phyloP scores from a whole-genome alignment of 2,113 vertebrate species.

The Tor tambroides region DNA sequence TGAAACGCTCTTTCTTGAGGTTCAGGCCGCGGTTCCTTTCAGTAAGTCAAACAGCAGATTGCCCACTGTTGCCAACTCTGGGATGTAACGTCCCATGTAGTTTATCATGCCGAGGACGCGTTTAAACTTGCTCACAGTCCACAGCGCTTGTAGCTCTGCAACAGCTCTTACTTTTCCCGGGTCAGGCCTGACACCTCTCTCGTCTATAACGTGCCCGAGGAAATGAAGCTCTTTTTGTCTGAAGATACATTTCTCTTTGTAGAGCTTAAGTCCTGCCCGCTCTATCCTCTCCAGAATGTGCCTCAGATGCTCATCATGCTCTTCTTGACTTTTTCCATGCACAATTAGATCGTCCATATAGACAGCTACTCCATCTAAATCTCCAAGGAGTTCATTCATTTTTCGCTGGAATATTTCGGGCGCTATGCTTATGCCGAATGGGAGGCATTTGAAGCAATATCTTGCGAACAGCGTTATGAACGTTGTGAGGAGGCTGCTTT shows the following conservation, averaged over 20 bases:
- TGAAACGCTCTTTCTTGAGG: slow-evolving; percentile 58
- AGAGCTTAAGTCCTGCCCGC: slow-evolving; percentile 24
- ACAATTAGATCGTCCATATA: slow-evolving; percentile 50
- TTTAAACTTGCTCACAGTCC: slow-evolving; percentile 24
- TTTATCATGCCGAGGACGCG: slow-evolving; percentile 45
- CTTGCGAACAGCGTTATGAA: slow-evolving; percentile 23
- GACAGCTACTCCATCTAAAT: neutral
- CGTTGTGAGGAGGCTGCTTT: neutral
- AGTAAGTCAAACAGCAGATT: slow-evolving; percentile 36
- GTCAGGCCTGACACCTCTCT: slow-evolving; percentile 24
- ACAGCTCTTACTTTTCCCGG: slow-evolving; percentile 51
- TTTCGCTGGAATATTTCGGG: slow-evolving; percentile 38
- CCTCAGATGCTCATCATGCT: neutral
- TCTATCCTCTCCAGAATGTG: neutral
- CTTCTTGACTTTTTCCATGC: too few relatives aligned
- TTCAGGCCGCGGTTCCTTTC: slow-evolving; percentile 54
- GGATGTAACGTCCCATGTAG: slow-evolving; percentile 38
- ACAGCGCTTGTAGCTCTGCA: slow-evolving; percentile 13
- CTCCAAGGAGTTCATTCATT: neutral
- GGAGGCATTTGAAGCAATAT: neutral
- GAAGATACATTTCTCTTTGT: slow-evolving; percentile 29
- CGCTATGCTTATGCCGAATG: slow-evolving; percentile 9
- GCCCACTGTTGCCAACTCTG: slow-evolving; percentile 33
- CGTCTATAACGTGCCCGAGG: neutral
- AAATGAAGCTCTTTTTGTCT: too few relatives aligned